A percentile compares a stretch with the other conserved stretches of the same genome.
phyloP scores from a whole-genome alignment of 2,797 vertebrate genomes.

The Notolepis coatsorum region DNA sequence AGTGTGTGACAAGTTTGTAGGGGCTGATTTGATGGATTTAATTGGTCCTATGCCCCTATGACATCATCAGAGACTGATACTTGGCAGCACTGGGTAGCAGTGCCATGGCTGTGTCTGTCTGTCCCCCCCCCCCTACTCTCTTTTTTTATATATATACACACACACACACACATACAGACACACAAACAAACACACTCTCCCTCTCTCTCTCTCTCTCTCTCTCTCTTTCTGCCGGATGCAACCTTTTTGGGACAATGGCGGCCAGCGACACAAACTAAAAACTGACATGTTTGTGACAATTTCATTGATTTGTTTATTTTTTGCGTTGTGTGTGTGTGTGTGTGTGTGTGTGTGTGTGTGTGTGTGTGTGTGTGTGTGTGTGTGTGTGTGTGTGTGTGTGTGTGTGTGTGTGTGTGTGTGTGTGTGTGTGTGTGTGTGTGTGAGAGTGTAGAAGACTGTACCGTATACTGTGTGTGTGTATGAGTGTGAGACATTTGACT shows the following conservation, averaged over 20 bases:
- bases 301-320: constrained; percentile 67
- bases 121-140: constrained; percentile 57
- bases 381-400: constrained; percentile 46
- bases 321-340: constrained; percentile 61
- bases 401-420: constrained; percentile 55
- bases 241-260: constrained; percentile 72
- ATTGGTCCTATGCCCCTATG: constrained; percentile 65
- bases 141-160: constrained; percentile 29
- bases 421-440: constrained; percentile 1
- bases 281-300: constrained; percentile 53
- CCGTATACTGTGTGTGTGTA: constrained; percentile 66
- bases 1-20: constrained; percentile 96
- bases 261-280: constrained; percentile 76
- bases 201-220: constrained; percentile 57
- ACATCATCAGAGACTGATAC: constrained; percentile 64
- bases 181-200: constrained; percentile 45
- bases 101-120: constrained; percentile 64
- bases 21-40: constrained; percentile 44
- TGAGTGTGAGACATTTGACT: too few relatives aligned
- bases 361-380: constrained; percentile 47
- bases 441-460: constrained; percentile 75
- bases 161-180: constrained; percentile 34
- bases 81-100: constrained; percentile 64
- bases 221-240: constrained; percentile 53
- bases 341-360: constrained; percentile 66